Conservation (phyloP, 1,140 invertebrate genomes). For the Polyergus mexicanus region DNA sequence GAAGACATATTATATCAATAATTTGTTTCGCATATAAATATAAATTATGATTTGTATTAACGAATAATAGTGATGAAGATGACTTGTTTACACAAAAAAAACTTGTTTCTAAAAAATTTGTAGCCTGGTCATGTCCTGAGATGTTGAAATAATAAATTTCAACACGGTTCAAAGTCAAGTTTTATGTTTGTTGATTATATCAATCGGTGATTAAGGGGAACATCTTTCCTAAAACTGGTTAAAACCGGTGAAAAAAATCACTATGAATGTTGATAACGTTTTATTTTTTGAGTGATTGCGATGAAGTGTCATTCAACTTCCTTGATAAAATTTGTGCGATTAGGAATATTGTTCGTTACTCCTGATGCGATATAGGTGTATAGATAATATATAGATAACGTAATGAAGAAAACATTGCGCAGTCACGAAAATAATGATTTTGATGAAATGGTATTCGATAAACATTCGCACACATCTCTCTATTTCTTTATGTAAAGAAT, state of each 20-base stretch:
- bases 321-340: neutral
- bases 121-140: neutral
- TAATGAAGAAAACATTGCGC: neutral
- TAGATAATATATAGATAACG: neutral
- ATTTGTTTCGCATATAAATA: neutral
- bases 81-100: neutral
- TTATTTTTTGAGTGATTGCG: too few relatives aligned
- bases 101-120: neutral
- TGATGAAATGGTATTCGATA: conserved; percentile 5
- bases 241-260: too few relatives aligned
- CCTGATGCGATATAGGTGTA: neutral
- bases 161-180: too few relatives aligned
- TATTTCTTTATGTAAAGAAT: too few relatives aligned
- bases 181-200: neutral
- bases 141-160: neutral
- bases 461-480: neutral
- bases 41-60: neutral
- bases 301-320: conserved; percentile 16
- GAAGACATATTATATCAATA: neutral
- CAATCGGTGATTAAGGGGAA: too few relatives aligned
- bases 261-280: too few relatives aligned
- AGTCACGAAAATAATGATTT: neutral
- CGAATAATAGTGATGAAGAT: neutral
- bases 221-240: too few relatives aligned
- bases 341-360: neutral